Percentiles rank a stretch among this genome's conserved stretches.
Conservation (phyloP, 1,140 invertebrate species). For the Andricus grossulariae region DNA sequence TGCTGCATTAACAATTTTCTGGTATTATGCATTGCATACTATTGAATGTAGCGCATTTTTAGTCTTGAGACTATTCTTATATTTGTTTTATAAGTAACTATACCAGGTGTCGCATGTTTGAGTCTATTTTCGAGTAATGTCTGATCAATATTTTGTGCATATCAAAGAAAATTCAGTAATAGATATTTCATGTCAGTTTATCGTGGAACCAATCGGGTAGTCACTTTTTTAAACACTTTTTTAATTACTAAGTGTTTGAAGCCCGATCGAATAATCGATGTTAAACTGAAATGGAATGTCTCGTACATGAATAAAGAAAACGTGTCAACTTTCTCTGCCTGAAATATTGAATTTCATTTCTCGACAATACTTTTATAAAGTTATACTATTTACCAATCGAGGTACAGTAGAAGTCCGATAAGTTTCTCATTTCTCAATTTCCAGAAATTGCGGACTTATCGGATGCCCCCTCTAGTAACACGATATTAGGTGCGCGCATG, state of each 20-base stretch:
- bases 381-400: background rate
- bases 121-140: background rate
- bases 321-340: background rate
- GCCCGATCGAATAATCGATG: no score
- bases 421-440: no score
- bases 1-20: background rate
- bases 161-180: background rate
- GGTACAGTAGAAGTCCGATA: background rate
- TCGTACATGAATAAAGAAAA: background rate
- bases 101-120: conserved; percentile 25
- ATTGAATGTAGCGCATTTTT: background rate
- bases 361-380: background rate
- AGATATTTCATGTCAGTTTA: no score
- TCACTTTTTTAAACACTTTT: no score
- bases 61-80: background rate
- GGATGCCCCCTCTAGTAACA: no score
- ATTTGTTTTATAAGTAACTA: background rate
- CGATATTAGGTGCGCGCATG: no score
- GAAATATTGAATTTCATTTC: background rate
- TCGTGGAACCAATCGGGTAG: no score
- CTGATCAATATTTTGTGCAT: background rate
- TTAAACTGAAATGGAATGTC: no score
- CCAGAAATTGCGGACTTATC: no score
- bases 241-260: no score
- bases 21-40: no score